phyloP scores from a whole-genome alignment of 1,140 invertebrate species.

The Cotesia chilonis region DNA sequence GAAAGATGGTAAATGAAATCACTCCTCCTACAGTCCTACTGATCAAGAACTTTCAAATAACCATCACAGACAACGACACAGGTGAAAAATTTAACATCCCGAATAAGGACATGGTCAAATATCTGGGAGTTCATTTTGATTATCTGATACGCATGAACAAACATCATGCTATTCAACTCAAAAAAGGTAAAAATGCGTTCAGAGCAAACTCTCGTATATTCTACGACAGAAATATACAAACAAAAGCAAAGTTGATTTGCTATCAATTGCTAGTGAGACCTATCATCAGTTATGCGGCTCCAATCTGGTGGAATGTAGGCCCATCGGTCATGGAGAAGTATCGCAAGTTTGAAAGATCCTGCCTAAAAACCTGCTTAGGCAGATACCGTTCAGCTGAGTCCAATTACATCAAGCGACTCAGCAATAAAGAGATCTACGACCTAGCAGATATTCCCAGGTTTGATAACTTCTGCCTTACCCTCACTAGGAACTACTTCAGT shows the following conservation, averaged over 20 bases:
- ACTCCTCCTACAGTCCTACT: background rate
- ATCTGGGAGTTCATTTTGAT: conserved; percentile 27
- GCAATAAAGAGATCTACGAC: conserved; percentile 35
- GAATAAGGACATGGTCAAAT: conserved; percentile 30
- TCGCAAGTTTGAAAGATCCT: conserved; percentile 28
- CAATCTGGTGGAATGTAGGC: conserved; percentile 26
- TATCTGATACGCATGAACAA: conserved; percentile 2
- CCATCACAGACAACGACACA: background rate
- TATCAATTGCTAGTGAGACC: conserved; percentile 39
- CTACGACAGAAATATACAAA: conserved; percentile 22
- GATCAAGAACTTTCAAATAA: background rate
- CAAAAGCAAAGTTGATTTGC: conserved; percentile 33
- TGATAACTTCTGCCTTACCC: conserved; percentile 37
- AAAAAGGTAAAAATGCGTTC: conserved; percentile 30
- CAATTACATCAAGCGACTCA: conserved; percentile 23
- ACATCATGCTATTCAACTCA: conserved; percentile 29
- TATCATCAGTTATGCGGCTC: conserved; percentile 31
- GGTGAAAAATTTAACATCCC: conserved; percentile 11
- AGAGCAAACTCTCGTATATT: conserved; percentile 23
- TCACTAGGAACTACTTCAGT: conserved; percentile 24
- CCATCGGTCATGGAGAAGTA: conserved; percentile 17
- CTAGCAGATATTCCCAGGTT: conserved; percentile 41
- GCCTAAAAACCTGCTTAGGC: conserved; percentile 16
- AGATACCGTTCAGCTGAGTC: conserved; percentile 22
- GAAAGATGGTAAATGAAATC: conserved; percentile 10